Evolutionary conservation across 2,113 vertebrate genomes (phyloP).

Genomic region (Seriola dumerili): DNA sequence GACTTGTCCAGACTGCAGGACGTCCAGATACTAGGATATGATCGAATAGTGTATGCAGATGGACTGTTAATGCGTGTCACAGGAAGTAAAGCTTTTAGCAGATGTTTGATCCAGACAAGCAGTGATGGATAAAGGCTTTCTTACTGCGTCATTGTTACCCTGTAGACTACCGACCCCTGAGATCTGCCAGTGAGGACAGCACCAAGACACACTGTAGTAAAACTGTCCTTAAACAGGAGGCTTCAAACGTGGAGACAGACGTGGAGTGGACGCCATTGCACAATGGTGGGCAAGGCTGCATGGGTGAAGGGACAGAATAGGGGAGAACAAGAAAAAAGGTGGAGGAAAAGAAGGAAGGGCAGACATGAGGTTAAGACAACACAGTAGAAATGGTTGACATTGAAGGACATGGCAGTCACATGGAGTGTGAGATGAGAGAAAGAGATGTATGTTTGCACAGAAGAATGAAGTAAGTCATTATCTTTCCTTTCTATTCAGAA

Average conservation of each 20-base stretch:
- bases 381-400: neutral
- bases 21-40: neutral
- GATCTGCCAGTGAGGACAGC: slow-evolving; percentile 29
- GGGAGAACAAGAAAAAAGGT: neutral
- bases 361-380: slow-evolving; percentile 16
- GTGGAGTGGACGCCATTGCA: slow-evolving; percentile 14
- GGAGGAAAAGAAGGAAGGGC: neutral
- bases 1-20: neutral
- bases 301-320: slow-evolving; percentile 14
- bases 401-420: neutral
- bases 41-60: neutral
- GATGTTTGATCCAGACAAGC: neutral
- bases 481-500: neutral
- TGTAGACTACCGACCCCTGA: slow-evolving; percentile 33
- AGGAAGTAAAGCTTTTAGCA: neutral
- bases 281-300: slow-evolving; percentile 53
- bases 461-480: neutral
- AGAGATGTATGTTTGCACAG: neutral
- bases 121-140: neutral
- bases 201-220: slow-evolving; percentile 14
- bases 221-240: slow-evolving; percentile 19
- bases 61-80: neutral
- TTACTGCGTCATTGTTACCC: neutral
- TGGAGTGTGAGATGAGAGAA: neutral
- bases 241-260: slow-evolving; percentile 51